A percentile compares a stretch with the other conserved stretches of the same genome.
Evolutionary conservation across 2,113 vertebrate species (phyloP).

Genomic region (Chunga burmeisteri): DNA sequence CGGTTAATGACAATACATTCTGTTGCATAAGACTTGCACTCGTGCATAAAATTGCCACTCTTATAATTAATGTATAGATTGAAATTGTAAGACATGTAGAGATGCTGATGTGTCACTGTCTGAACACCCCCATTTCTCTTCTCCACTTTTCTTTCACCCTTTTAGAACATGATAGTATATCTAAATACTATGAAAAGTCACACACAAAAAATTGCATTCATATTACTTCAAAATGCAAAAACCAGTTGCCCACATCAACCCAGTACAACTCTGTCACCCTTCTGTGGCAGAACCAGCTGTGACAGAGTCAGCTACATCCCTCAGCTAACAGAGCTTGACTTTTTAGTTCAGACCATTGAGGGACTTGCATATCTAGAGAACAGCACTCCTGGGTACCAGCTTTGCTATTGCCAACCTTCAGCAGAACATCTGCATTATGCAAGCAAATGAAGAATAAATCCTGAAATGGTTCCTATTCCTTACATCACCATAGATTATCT

Average conservation of each 20-base stretch:
- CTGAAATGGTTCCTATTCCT: neutral
- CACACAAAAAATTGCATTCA: neutral
- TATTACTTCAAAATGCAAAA: neutral
- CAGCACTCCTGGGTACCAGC: neutral
- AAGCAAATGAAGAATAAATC: neutral
- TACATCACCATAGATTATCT: neutral
- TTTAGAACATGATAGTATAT: neutral
- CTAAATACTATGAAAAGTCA: neutral
- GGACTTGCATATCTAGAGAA: neutral
- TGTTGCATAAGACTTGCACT: slow-evolving; percentile 25
- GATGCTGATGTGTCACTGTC: neutral
- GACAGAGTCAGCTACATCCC: neutral
- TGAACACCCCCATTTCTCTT: neutral
- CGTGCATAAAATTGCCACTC: neutral
- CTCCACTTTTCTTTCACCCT: neutral
- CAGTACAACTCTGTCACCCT: neutral
- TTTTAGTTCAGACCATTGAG: neutral
- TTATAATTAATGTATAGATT: slow-evolving; percentile 4
- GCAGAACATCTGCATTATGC: neutral
- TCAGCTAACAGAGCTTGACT: neutral
- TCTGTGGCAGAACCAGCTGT: neutral
- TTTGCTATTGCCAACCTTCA: neutral
- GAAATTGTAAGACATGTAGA: slow-evolving; percentile 6
- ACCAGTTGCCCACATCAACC: neutral
- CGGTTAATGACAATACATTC: slow-evolving; percentile 29